Evolutionary conservation across 2,113 vertebrate genomes (phyloP), one percentile per base, ranked within the genome.

Genomic region (Procapra przewalskii): DNA sequence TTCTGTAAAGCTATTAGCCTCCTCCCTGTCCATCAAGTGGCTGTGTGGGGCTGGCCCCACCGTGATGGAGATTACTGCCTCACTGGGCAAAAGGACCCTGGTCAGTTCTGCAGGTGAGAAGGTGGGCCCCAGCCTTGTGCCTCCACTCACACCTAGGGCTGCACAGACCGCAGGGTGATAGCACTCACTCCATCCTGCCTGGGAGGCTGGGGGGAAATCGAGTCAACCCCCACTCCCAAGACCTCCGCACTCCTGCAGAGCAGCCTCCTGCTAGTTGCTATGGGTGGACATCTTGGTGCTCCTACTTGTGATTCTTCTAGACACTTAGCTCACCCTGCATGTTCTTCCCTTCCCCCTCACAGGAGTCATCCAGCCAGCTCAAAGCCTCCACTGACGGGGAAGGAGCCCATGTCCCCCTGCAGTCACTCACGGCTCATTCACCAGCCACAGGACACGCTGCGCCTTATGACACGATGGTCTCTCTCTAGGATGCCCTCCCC

Each of bases 181-280:
- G 9, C 8, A 16, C 21, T 84, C 80, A 50, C 14, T 9, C n/a
- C 43, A 29, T 21, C 31, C 57, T 86, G 45, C 71, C 92, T 64
- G 2, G 25, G 55, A 95, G 84, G 14, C 59, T 40, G 0, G 57
- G 62, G 91, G 67, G 62, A 98, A 86, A 96, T 57, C 48, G 13
- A 7, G 77, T 84, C 95, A 94, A 33, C 8, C 48, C n/a, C 71
- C 31, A 50, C 83, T 62, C 67, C 50, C 54, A 71, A 55, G 33
- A 14, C 52, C n/a, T 75, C 27, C 31, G 52, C 50, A 27, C 16
- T 10, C 36, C 80, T 16, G 33, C 75, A n/a, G 14, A 92, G 75
- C 36, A 23, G 79, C 88, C 84, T 87, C 62, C 55, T 14, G 81
- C 85, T 91, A 21, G 25, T 9, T 25, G 19, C 75, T 79, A 1